phyloP scores from a whole-genome alignment of 2,797 vertebrate species.

The Esox masquinongy region DNA sequence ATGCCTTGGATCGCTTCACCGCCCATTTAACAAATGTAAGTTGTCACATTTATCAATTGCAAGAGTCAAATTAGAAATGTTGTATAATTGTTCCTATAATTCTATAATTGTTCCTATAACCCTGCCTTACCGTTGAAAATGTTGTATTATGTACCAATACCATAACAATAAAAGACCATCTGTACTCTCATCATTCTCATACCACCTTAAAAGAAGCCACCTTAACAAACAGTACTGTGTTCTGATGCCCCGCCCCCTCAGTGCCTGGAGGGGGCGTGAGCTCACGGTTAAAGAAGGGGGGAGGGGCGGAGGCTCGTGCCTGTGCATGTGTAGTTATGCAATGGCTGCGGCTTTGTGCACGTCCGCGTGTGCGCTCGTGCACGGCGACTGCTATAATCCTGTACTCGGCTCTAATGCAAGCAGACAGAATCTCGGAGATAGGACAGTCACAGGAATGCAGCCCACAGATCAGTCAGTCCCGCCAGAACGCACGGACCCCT shows the following conservation, averaged over 20 bases:
- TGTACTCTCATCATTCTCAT: not conserved
- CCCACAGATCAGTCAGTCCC: constrained; percentile 9
- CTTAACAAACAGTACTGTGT: constrained; percentile 47
- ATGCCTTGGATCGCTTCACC: too few species aligned
- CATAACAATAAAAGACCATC: not conserved
- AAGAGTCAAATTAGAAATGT: not conserved
- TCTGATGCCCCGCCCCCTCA: constrained; percentile 55
- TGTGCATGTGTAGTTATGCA: constrained; percentile 31
- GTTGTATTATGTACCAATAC: not conserved
- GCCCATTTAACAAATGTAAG: too few species aligned
- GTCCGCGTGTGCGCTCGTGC: constrained; percentile 23
- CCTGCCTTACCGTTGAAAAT: not conserved
- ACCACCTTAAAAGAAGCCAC: constrained; percentile 56
- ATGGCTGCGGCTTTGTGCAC: constrained; percentile 41
- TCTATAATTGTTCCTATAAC: not conserved
- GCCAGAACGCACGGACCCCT: too few species aligned
- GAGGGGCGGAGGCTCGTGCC: constrained; percentile 16
- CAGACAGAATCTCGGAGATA: constrained; percentile 58
- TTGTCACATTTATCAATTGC: not conserved
- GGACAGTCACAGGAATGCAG: constrained; percentile 24
- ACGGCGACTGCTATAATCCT: constrained; percentile 60
- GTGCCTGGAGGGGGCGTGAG: constrained; percentile 68
- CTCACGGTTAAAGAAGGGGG: constrained; percentile 68
- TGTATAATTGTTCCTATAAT: not conserved
- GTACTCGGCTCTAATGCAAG: constrained; percentile 64